A percentile compares a stretch with the other conserved stretches of the same genome.
Conservation (phyloP, 2,113 vertebrate genomes). For the Sigmodon hispidus region DNA sequence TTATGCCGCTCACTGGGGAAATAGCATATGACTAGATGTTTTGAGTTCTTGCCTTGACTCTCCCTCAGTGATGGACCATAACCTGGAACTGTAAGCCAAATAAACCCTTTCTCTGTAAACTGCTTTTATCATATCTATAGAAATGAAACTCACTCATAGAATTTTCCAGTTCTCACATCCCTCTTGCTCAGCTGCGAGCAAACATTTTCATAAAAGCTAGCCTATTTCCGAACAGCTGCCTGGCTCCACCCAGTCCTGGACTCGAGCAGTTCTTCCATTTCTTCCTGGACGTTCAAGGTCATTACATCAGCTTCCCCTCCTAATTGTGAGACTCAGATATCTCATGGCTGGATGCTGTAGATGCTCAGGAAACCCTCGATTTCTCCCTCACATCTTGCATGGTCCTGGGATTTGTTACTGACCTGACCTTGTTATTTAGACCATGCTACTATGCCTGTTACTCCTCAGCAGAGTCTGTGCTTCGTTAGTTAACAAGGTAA, state of each 20-base stretch:
- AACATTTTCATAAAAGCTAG: background rate
- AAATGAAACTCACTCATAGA: background rate
- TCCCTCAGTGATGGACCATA: background rate
- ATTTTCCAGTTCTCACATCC: background rate
- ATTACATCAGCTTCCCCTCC: background rate
- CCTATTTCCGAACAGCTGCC: no score
- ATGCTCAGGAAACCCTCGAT: background rate
- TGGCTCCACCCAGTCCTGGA: background rate
- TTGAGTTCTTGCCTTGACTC: background rate
- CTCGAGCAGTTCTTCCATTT: background rate
- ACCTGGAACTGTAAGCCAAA: background rate
- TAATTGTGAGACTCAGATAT: background rate
- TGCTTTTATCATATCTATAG: background rate
- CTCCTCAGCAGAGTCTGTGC: background rate
- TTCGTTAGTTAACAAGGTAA: background rate
- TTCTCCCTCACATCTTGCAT: accelerated
- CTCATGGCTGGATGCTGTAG: background rate
- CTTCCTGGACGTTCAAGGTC: accelerated
- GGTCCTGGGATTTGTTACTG: background rate
- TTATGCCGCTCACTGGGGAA: background rate
- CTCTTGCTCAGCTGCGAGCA: background rate
- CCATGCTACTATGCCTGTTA: background rate
- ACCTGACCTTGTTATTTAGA: background rate
- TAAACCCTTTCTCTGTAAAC: background rate
- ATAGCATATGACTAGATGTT: no score